Evolutionary conservation across 2,113 vertebrate species (phyloP).

Genomic region (Holacanthus passer): DNA sequence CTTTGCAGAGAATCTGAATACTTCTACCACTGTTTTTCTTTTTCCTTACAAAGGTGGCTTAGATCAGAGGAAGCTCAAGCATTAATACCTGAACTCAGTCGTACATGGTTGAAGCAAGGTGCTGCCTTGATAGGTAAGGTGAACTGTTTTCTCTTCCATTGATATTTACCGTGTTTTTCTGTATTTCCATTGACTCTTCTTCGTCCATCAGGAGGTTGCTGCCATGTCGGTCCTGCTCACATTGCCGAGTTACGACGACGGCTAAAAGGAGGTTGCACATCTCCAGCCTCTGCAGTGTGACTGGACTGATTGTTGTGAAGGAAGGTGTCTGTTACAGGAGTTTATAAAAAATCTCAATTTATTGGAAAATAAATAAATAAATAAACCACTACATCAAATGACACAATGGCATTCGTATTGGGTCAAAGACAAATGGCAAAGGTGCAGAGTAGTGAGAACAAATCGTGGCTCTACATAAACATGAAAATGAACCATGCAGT

Average conservation of each 20-base stretch:
- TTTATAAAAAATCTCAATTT: slow-evolving; percentile 70
- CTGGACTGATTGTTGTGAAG: background rate
- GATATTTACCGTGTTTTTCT: background rate
- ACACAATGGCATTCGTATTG: slow-evolving; percentile 46
- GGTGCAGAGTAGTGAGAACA: slow-evolving; percentile 34
- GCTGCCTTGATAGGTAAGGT: slow-evolving; percentile 84
- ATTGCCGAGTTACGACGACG: slow-evolving; percentile 72
- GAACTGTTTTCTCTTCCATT: background rate
- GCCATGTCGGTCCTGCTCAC: slow-evolving; percentile 77
- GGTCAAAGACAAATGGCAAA: slow-evolving; percentile 34
- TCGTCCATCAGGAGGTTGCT: slow-evolving; percentile 84
- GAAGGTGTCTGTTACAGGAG: background rate
- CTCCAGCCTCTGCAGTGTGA: slow-evolving; percentile 12
- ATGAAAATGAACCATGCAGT: slow-evolving; percentile 62
- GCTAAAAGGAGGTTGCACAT: slow-evolving; percentile 47
- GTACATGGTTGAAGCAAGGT: slow-evolving; percentile 82
- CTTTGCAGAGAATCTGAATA: background rate
- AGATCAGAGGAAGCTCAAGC: slow-evolving; percentile 28
- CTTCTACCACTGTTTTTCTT: background rate
- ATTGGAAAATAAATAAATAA: slow-evolving; percentile 72
- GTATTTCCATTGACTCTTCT: background rate
- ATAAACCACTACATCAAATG: slow-evolving; percentile 58
- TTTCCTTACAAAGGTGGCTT: slow-evolving; percentile 76
- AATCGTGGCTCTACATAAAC: slow-evolving; percentile 43
- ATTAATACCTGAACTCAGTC: slow-evolving; percentile 64